Conservation (phyloP, 2,888 invertebrate genomes). For the Epistrophe eligans region DNA sequence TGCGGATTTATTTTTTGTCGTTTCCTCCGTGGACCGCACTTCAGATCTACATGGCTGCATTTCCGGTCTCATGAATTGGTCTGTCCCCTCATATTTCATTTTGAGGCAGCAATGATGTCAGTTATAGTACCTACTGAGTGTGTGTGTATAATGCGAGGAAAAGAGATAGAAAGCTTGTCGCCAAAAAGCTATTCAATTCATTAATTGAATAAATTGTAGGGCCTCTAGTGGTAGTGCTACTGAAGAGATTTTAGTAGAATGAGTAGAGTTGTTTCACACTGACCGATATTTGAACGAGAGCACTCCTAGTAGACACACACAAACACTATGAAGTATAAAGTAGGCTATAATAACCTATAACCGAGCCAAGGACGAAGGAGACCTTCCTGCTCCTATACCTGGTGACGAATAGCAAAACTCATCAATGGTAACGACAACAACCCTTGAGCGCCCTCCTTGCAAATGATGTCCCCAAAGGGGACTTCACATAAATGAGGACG, state of each 20-base stretch:
- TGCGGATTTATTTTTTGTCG: constrained; percentile 53
- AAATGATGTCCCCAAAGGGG: constrained; percentile 15
- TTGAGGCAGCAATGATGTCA: background rate
- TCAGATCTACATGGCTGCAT: constrained; percentile 48
- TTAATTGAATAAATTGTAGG: constrained; percentile 64
- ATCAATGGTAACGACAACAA: constrained; percentile 47
- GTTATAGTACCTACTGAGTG: background rate
- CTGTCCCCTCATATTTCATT: constrained; percentile 1
- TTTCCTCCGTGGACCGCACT: constrained; percentile 40
- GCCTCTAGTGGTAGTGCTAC: background rate
- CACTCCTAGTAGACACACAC: constrained; percentile 24
- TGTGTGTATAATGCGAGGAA: background rate
- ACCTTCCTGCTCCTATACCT: background rate
- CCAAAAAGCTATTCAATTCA: constrained; percentile 56
- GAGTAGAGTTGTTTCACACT: constrained; percentile 35
- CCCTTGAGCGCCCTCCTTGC: constrained; percentile 34
- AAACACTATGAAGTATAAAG: background rate
- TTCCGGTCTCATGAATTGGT: constrained; percentile 40
- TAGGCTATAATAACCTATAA: constrained; percentile 9
- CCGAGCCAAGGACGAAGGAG: constrained; percentile 8
- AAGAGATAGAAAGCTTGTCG: background rate
- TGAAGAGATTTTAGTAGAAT: constrained; percentile 39
- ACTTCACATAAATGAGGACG: background rate
- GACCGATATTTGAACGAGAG: constrained; percentile 59
- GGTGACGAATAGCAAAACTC: constrained; percentile 22